A percentile compares a stretch with the other conserved stretches of the same genome.
These are phyloP conservation scores for Halcyon smyrnensis DNA, from an alignment of 2,797 vertebrate genomes.

Conservation along the genomic window DNA sequence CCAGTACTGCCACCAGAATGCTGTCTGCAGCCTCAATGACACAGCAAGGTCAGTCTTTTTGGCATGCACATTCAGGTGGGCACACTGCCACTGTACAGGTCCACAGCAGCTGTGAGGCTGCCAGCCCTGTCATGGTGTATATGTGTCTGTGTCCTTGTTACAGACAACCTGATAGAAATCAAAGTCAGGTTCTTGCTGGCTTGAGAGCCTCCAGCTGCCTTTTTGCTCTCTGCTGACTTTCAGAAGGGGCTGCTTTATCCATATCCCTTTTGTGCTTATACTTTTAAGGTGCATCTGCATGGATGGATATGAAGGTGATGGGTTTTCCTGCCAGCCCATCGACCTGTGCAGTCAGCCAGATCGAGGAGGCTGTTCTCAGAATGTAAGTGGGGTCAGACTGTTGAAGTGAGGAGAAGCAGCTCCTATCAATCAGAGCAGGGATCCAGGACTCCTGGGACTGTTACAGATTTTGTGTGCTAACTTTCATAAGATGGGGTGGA, in stretches of 20 bases:
- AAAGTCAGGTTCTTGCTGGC: background rate
- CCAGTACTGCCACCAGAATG: slow-evolving; percentile 87
- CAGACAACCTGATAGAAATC: background rate
- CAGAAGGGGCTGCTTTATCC: background rate
- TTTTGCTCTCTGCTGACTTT: background rate
- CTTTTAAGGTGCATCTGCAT: slow-evolving; percentile 88
- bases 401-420: accelerated
- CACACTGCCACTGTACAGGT: background rate
- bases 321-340: slow-evolving; percentile 84
- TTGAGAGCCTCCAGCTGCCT: background rate
- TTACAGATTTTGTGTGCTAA: background rate
- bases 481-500: background rate
- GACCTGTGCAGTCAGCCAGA: slow-evolving; percentile 84
- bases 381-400: slow-evolving; percentile 81
- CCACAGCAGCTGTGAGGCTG: background rate
- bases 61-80: background rate
- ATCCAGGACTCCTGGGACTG: background rate
- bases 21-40: slow-evolving; percentile 82
- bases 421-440: background rate
- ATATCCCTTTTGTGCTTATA: background rate
- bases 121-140: background rate
- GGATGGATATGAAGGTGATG: slow-evolving; percentile 91
- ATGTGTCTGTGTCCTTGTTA: background rate
- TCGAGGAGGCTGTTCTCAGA: slow-evolving; percentile 86
- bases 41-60: slow-evolving; percentile 75